Conservation (phyloP, 1,140 invertebrate species). For the Drosophila micromelanica region DNA sequence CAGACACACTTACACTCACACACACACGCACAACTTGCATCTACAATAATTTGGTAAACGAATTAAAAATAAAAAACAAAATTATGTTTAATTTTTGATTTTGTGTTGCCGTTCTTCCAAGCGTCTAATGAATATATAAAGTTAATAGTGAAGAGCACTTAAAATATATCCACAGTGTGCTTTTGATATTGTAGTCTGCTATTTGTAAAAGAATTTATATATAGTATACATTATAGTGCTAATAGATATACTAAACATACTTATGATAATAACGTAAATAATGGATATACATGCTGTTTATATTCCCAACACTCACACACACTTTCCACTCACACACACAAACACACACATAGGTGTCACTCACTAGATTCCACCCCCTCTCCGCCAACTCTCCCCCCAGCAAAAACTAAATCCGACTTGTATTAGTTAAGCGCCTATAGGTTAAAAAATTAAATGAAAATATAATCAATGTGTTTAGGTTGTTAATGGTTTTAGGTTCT, state of each 20-base stretch:
- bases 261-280: conserved; percentile 59
- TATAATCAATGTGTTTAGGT: conserved; percentile 13
- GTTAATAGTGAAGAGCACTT: conserved; percentile 41
- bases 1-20: neutral
- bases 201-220: conserved; percentile 81
- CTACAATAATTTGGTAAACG: conserved; percentile 53
- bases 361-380: conserved; percentile 5
- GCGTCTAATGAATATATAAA: conserved; percentile 44
- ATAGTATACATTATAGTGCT: conserved; percentile 48
- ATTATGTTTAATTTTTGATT: conserved; percentile 53
- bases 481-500: conserved; percentile 2
- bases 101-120: conserved; percentile 76
- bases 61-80: conserved; percentile 31
- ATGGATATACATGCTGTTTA: conserved; percentile 61
- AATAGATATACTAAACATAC: conserved; percentile 49
- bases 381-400: conserved; percentile 4
- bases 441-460: conserved; percentile 1
- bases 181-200: conserved; percentile 81
- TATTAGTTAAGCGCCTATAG: conserved; percentile 19
- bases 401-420: neutral
- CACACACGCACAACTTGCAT: conserved; percentile 29
- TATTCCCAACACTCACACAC: conserved; percentile 21
- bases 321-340: conserved; percentile 1
- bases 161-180: conserved; percentile 66
- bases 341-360: conserved; percentile 5